Evolutionary conservation across 2,113 vertebrate genomes (phyloP), one percentile per base, ranked within the genome.

Genomic region (Mobula birostris): DNA sequence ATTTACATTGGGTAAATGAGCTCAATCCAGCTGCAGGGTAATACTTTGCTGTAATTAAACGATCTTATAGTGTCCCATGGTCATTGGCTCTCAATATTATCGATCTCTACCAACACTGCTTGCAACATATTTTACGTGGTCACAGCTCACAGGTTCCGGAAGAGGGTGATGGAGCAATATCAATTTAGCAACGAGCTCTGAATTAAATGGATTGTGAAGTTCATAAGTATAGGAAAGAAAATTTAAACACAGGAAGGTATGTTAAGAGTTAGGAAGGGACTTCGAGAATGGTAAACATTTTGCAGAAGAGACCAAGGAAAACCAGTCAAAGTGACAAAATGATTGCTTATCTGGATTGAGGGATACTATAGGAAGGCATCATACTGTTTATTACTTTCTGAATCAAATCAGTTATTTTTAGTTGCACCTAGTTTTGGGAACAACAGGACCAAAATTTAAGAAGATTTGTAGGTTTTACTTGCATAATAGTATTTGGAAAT

Each of bases 81-180:
- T 72, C 88, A 40, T 70, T 92, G 24, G 36, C 72, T 48, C 91
- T 93, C 91, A 76, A 76, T 72, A 36, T 74, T 76, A 74, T 93
- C 36, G 21, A 72, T 74, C n/a, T 70, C 32, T 91, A 61, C 66
- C 27, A 87, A 87, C 58, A 63, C 21, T 32, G 61, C 21, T n/a
- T 36, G 27, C 85, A 90, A 90, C 61, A 32, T 15, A 66, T 32
- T 88, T 90, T 15, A 66, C 19, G 85, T 66, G 14, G 32, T 63
- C 61, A 66, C 63, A 66, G 4, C 61, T 32, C 85, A 29, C 56
- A 63, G 85, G 61, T 63, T 88, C 8, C 29, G 29, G 58, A 88
- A 19, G 29, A 14, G 15, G n/a, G 14, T 2, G n/a, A 66, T 32
- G 61, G 61, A 68, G 61, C 85, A 66, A 1, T 36, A 68, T 88